Conservation (phyloP, 1,140 invertebrate species). For the Plutomurus gul region DNA sequence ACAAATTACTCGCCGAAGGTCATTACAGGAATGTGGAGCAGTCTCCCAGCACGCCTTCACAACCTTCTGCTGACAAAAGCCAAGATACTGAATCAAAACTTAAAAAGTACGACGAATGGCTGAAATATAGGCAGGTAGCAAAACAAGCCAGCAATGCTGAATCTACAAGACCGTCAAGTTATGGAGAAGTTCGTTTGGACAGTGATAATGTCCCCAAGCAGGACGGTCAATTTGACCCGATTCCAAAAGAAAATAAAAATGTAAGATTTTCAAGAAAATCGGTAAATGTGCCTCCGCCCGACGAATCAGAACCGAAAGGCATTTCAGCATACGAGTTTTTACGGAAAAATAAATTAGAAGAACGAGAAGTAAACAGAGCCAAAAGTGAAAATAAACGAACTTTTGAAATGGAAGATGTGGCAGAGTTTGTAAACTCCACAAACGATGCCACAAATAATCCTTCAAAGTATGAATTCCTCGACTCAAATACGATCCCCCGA, state of each 20-base stretch:
- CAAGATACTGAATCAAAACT: background rate
- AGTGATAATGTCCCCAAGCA: background rate
- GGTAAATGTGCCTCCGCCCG: background rate
- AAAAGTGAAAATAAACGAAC: background rate
- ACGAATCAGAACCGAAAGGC: background rate
- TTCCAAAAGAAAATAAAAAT: background rate
- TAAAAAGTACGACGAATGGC: background rate
- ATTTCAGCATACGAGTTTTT: background rate
- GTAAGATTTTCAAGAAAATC: background rate
- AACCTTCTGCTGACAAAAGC: too few species aligned
- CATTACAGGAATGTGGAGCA: background rate
- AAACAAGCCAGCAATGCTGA: background rate
- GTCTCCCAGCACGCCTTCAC: background rate
- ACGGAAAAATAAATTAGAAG: background rate
- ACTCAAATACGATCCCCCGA: conserved; percentile 34
- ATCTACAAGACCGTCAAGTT: background rate
- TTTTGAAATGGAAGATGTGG: background rate
- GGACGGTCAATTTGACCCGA: too few species aligned
- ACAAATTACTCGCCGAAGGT: background rate
- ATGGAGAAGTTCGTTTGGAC: background rate
- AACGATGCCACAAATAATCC: background rate
- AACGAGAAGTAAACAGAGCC: background rate
- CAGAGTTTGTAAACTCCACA: background rate
- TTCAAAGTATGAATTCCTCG: background rate
- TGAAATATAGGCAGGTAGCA: background rate